Base-by-base conservation (phyloP, 2,888 invertebrate genomes). In the Brachyptera putata region DNA sequence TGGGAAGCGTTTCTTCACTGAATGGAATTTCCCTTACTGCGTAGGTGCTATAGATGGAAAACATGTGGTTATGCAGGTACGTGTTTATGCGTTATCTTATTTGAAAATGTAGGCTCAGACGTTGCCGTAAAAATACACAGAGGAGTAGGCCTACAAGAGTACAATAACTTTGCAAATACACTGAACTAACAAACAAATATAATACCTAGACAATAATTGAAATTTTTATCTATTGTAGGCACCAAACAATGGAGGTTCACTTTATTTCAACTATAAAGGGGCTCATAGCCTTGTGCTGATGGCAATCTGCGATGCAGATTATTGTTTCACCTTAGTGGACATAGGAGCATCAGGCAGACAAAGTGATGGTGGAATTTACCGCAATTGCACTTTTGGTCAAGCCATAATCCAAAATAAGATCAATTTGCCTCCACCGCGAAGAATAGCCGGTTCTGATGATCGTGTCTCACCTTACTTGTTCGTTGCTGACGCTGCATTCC, bases 1-100 rank as follows among this genome's bases (percentile, higher is more conserved):
- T 13, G 55, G 63, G 11, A 48, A 65, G 24, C 34, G 34, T 25
- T 66, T 67, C 61, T 56, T 60, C 11, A 16, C 16, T 14, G 56
- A 59, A 61, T 61, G 64, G 14, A 61, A 67, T 53, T 67, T 67
- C 53, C 66, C 65, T 3, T 67, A 67, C 56, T 67, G 67, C 30
- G 43, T 65, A 18, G 67, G 65, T 3, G 58, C 64, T n/a, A n/a
- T n/a, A n/a, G n/a, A n/a, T n/a, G n/a, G n/a, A n/a, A n/a, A n/a
- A n/a, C n/a, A n/a, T n/a, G n/a, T n/a, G n/a, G n/a, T n/a, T n/a
- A n/a, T n/a, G n/a, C n/a, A n/a, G n/a, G n/a, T n/a, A n/a, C n/a
- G n/a, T n/a, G n/a, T n/a, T n/a, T n/a, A n/a, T n/a, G n/a, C n/a
- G n/a, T n/a, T n/a, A n/a, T n/a, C n/a, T n/a, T n/a, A n/a, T n/a